Percentiles rank a stretch among this genome's conserved stretches.
Evolutionary conservation across 2,888 invertebrate genomes (phyloP).

Genomic region (Perdita meconis): DNA sequence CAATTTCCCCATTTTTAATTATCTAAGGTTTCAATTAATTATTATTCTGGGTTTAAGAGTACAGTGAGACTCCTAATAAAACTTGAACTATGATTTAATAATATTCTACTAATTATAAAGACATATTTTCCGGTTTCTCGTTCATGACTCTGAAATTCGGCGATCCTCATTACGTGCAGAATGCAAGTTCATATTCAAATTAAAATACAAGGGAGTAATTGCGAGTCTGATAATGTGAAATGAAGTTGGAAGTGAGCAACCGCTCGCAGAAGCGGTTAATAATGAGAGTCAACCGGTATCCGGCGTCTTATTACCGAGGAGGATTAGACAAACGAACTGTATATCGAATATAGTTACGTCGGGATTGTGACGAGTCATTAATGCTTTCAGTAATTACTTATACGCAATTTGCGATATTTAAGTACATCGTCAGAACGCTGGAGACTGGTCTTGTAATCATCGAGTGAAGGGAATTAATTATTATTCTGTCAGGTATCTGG

Average conservation of each 20-base stretch:
- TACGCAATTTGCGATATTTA: conserved; percentile 20
- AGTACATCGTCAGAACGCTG: background rate
- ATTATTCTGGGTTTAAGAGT: no score
- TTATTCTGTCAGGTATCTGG: conserved; percentile 1
- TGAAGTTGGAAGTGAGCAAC: conserved; percentile 39
- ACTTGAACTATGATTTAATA: no score
- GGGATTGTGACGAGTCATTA: conserved; percentile 35
- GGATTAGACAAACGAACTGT: conserved; percentile 25
- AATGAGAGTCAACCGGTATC: conserved; percentile 49
- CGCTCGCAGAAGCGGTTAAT: conserved; percentile 44
- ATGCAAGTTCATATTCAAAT: background rate
- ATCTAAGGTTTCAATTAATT: no score
- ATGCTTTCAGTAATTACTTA: conserved; percentile 37
- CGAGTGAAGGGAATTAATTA: background rate
- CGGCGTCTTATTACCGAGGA: conserved; percentile 46
- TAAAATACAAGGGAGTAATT: conserved; percentile 30
- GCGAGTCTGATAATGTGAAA: conserved; percentile 25
- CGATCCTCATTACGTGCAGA: no score
- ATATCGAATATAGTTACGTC: conserved; percentile 12
- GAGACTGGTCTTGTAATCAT: background rate
- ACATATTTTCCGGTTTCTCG: background rate
- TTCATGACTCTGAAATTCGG: conserved; percentile 11
- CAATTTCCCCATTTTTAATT: no score
- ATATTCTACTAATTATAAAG: no score
- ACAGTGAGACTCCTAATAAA: no score